Percentiles rank a stretch among this genome's conserved stretches.
These are phyloP conservation scores for Athripsodes cinereus DNA, from an alignment of 2,888 invertebrate genomes.

Conservation along the genomic window DNA sequence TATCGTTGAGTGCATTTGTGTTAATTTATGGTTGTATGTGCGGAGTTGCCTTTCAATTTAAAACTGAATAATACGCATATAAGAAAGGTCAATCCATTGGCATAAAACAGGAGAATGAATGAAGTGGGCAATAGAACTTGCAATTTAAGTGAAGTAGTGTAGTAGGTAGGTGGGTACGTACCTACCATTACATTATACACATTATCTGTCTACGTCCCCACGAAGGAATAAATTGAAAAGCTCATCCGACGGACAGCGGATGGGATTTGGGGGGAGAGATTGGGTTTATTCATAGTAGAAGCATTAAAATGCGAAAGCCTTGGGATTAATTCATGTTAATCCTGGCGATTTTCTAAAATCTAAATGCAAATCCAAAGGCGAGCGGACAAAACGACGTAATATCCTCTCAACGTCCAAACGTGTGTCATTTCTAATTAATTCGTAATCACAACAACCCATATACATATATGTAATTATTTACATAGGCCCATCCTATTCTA, in stretches of 20 bases:
- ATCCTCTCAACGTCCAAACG: background rate
- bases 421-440: slow-evolving; percentile 12
- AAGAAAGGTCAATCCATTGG: too few relatives aligned
- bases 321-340: slow-evolving; percentile 25
- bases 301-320: slow-evolving; percentile 24
- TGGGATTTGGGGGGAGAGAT: slow-evolving; percentile 11
- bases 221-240: slow-evolving; percentile 27
- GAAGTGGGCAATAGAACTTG: too few relatives aligned
- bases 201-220: background rate
- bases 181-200: too few relatives aligned
- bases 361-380: slow-evolving; percentile 26
- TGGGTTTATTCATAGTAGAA: slow-evolving; percentile 1
- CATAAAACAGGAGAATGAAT: too few relatives aligned
- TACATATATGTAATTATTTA: background rate
- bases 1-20: too few relatives aligned
- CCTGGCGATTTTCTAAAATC: slow-evolving; percentile 28
- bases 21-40: too few relatives aligned
- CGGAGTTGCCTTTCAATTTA: too few relatives aligned
- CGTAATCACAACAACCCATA: slow-evolving; percentile 2
- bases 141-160: too few relatives aligned
- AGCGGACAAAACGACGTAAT: background rate
- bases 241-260: slow-evolving; percentile 22
- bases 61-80: too few relatives aligned
- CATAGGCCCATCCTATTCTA: background rate
- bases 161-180: too few relatives aligned